Evolutionary conservation across 2,113 vertebrate genomes (phyloP).

Genomic region (Nycticorax nycticorax): DNA sequence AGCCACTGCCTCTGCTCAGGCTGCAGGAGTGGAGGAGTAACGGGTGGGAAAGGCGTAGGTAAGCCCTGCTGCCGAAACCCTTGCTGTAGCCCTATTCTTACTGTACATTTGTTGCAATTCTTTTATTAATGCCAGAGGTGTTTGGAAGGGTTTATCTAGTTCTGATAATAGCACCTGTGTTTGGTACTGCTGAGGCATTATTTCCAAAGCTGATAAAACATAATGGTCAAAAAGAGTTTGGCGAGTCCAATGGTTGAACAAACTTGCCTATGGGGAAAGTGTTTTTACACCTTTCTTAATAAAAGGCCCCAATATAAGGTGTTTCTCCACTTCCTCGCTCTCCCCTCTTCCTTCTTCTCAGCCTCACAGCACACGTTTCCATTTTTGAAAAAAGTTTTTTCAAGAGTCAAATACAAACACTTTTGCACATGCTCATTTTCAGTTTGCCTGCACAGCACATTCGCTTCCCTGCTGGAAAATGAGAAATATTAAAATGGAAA

Average conservation of each 20-base stretch:
- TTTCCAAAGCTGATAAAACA: background rate
- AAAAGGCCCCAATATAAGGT: background rate
- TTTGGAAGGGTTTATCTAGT: background rate
- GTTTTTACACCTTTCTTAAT: background rate
- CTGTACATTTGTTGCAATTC: background rate
- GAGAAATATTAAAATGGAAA: background rate
- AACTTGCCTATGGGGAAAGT: background rate
- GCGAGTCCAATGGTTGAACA: background rate
- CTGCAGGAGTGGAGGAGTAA: background rate
- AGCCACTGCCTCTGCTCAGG: background rate
- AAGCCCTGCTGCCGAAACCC: background rate
- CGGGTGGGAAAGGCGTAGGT: background rate
- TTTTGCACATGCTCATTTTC: background rate
- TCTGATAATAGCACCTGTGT: background rate
- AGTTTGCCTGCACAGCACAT: background rate
- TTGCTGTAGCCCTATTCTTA: background rate
- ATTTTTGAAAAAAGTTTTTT: background rate
- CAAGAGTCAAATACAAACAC: background rate
- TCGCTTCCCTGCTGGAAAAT: background rate
- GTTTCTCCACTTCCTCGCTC: background rate
- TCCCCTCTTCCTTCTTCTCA: background rate
- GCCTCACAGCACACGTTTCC: background rate
- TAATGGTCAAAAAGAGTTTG: background rate
- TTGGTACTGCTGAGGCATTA: background rate
- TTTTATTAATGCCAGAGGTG: background rate